Evolutionary conservation across 2,113 vertebrate genomes (phyloP).

Genomic region (Apaloderma vittatum): DNA sequence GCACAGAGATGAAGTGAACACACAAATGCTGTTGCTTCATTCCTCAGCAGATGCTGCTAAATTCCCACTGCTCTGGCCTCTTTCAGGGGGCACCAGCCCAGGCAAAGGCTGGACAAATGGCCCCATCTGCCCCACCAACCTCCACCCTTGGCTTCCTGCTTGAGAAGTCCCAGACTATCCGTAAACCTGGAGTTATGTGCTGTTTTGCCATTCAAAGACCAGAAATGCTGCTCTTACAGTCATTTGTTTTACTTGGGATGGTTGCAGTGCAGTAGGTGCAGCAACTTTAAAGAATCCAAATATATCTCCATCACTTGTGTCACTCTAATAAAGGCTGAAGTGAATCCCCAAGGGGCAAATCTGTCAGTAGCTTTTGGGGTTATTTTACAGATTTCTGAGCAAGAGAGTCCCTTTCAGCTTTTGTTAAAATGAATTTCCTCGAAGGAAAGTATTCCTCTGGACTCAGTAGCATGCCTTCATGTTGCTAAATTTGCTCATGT

Average conservation of each 20-base stretch:
- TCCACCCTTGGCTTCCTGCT: not conserved
- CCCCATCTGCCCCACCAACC: not conserved
- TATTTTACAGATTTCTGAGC: not conserved
- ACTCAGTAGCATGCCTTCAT: not conserved
- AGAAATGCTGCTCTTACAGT: not conserved
- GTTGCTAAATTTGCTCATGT: not conserved
- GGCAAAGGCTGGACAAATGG: not conserved
- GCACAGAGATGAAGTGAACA: not conserved
- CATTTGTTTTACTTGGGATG: not conserved
- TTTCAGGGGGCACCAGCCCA: not conserved
- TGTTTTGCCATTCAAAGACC: not conserved
- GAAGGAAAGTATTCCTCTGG: not conserved
- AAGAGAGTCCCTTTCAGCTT: not conserved
- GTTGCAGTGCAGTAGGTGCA: not conserved
- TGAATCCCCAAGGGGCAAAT: not conserved
- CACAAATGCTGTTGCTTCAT: not conserved
- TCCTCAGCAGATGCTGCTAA: not conserved
- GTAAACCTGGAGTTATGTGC: not conserved
- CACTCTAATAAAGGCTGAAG: not conserved
- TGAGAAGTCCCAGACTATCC: not conserved
- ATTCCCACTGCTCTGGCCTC: not conserved
- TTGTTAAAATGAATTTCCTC: not conserved
- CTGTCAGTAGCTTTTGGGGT: not conserved
- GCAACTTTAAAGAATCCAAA: not conserved
- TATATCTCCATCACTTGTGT: not conserved